These are phyloP conservation scores for Agonopterix subpropinquella DNA, from an alignment of 2,888 invertebrate species.

Conservation along the genomic window DNA sequence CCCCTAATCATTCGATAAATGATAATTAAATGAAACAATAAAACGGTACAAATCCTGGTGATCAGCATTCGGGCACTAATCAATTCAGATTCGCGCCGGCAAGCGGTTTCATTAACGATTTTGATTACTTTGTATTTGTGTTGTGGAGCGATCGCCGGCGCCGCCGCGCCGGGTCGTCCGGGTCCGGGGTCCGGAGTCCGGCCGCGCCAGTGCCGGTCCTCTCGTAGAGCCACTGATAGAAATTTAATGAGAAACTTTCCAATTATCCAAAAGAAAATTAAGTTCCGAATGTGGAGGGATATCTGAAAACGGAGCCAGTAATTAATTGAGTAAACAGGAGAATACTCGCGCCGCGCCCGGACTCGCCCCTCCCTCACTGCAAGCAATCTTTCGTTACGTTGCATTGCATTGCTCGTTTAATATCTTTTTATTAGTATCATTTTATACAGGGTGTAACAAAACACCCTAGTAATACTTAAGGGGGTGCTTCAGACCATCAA, in stretches of 20 bases:
- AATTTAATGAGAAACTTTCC: conserved; percentile 51
- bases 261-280: conserved; percentile 51
- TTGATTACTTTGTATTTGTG: conserved; percentile 63
- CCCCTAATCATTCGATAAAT: too few relatives aligned
- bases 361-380: too few relatives aligned
- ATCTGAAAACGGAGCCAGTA: conserved; percentile 31
- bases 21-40: too few relatives aligned
- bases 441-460: too few relatives aligned
- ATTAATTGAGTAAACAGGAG: conserved; percentile 52
- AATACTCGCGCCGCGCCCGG: conserved; percentile 7
- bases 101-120: conserved; percentile 47
- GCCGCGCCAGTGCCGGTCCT: too few relatives aligned
- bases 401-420: too few relatives aligned
- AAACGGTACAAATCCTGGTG: background rate
- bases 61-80: background rate
- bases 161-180: conserved; percentile 3
- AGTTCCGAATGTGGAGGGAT: conserved; percentile 42
- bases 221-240: conserved; percentile 25
- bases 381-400: too few relatives aligned
- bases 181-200: too few relatives aligned
- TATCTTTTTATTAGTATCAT: too few relatives aligned
- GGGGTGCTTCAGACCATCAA: too few relatives aligned
- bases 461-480: too few relatives aligned
- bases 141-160: conserved; percentile 32
- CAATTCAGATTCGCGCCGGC: conserved; percentile 9